A percentile compares a stretch with the other conserved stretches of the same genome.
These are phyloP conservation scores for Bucco capensis DNA, from an alignment of 2,113 vertebrate genomes.

Conservation along the genomic window DNA sequence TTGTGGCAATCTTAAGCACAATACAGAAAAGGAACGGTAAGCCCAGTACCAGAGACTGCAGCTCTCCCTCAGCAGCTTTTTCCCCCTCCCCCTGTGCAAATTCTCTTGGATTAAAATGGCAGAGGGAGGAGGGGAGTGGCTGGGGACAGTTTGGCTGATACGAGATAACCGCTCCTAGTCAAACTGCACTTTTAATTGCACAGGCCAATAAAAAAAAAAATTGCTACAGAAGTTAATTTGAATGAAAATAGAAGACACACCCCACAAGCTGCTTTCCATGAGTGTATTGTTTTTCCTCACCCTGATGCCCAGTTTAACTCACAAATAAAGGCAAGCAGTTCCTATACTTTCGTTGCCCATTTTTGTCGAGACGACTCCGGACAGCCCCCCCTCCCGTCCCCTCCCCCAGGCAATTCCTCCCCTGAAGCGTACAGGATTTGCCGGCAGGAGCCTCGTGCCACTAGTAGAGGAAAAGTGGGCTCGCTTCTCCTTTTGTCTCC, in stretches of 20 bases:
- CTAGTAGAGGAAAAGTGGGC: neutral
- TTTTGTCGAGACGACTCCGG: neutral
- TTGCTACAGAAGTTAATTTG: constrained; percentile 34
- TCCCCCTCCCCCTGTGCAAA: constrained; percentile 41
- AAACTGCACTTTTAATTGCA: constrained; percentile 13
- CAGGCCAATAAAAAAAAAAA: neutral
- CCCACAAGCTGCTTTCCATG: constrained; percentile 12
- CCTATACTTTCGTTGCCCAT: neutral
- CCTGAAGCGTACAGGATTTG: fast-evolving
- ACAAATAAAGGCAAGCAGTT: neutral
- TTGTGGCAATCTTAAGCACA: neutral
- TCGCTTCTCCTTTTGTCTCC: neutral
- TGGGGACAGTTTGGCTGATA: constrained; percentile 34
- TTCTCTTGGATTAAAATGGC: constrained; percentile 48
- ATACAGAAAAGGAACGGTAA: fast-evolving
- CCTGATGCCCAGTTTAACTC: neutral
- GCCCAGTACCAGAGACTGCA: neutral
- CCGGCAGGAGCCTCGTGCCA: neutral
- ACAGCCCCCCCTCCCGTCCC: fast-evolving
- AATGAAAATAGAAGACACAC: constrained; percentile 42
- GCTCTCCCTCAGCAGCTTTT: neutral
- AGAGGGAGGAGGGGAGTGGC: constrained; percentile 45
- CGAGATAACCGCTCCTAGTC: constrained; percentile 31
- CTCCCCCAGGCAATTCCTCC: too few species aligned
- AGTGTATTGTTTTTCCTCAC: neutral